Evolutionary conservation across 1,140 invertebrate species (phyloP), one percentile per base, ranked within the genome.

Genomic region (Ladona fulva): DNA sequence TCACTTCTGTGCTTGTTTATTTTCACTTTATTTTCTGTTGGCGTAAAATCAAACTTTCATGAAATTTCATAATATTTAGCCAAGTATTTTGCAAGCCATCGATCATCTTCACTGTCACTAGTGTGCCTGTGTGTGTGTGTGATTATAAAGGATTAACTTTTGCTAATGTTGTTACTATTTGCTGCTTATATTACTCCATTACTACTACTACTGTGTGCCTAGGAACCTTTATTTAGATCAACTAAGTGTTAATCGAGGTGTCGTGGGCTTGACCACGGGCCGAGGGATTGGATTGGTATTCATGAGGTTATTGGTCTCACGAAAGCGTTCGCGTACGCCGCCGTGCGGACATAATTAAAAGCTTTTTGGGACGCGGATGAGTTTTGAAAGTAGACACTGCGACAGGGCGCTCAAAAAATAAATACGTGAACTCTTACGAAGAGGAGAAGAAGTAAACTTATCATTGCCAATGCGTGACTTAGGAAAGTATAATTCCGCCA

Each of bases 51-150:
- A 84, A 83, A 85, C 89, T 81, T 66, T 92, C 91, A 92, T 92
- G 92, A 85, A 86, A 87, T 83, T 86, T 92, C 80, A 90, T 92
- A 87, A 85, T 84, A 89, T 86, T 81, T 85, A 80, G 81, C 77
- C 80, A 76, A 16, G 78, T 78, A 77, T 75, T 74, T 73, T 77
- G 25, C 42, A 78, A 77, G 24, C 24, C 25, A 76, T 37, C 12
- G 8, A 78, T 59, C 73, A 78, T 66, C 19, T 59, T 52, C 76
- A 77, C 29, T 52, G 22, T 73, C 22, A 74, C 44, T 52, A 24
- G 24, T 77, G 42, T 77, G 75, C 14, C 42, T 79, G 75, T 79
- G 42, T 79, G 76, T 76, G 42, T 77, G 78, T 78, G 16, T 25
- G 52, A 66, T 66, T 66, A 66, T 19, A 66, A 66, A 66, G 29